A percentile compares a stretch with the other conserved stretches of the same genome.
Evolutionary conservation across 2,113 vertebrate species (phyloP).

Genomic region (Peucedramus taeniatus): DNA sequence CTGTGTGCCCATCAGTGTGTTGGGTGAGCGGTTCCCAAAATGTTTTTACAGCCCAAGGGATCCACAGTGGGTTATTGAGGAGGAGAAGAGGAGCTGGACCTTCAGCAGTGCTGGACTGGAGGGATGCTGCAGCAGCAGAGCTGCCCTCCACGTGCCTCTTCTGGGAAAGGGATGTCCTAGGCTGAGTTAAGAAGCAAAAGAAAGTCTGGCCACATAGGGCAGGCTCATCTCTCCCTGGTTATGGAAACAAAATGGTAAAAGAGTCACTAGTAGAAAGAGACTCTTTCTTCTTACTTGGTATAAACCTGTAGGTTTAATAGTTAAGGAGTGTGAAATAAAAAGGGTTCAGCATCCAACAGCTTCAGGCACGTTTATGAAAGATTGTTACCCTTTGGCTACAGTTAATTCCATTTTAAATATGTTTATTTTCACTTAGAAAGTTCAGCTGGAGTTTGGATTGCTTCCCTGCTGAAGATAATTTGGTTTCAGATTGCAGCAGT

Average conservation of each 20-base stretch:
- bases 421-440: constrained; percentile 28
- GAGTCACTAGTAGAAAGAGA: rapidly evolving
- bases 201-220: too few species aligned
- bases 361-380: neutral
- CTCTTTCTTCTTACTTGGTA: neutral
- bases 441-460: constrained; percentile 9
- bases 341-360: neutral
- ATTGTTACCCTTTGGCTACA: neutral
- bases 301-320: neutral
- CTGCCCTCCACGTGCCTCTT: rapidly evolving
- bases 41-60: neutral
- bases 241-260: neutral
- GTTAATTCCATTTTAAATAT: constrained; percentile 12
- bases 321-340: neutral
- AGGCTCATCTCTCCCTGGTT: neutral
- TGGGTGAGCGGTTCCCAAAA: neutral
- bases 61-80: neutral
- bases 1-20: neutral
- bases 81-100: neutral
- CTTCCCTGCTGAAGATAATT: constrained; percentile 36
- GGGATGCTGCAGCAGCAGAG: neutral
- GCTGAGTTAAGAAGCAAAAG: neutral
- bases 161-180: neutral
- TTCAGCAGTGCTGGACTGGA: neutral
- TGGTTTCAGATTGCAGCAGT: constrained; percentile 38